A percentile compares a stretch with the other conserved stretches of the same genome.
phyloP scores from a whole-genome alignment of 1,140 invertebrate genomes.

The Macrotrachela quadricornifera region DNA sequence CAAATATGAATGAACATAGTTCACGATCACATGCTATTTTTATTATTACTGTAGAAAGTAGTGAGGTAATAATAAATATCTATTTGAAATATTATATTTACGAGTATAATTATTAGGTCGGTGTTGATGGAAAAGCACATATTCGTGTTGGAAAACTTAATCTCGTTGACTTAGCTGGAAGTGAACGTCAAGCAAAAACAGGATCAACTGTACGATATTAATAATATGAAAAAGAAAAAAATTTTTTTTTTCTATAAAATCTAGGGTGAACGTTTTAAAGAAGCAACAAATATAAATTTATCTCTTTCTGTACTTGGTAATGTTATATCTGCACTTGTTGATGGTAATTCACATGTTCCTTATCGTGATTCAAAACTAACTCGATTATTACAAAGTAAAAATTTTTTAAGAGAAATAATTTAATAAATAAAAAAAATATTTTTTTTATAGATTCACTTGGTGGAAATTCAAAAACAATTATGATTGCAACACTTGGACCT shows the following conservation, averaged over 20 bases:
- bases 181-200: slow-evolving; percentile 86
- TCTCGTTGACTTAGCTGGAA: slow-evolving; percentile 90
- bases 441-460: slow-evolving; percentile 19
- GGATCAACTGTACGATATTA: slow-evolving; percentile 15
- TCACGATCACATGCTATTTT: slow-evolving; percentile 95
- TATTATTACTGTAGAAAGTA: slow-evolving; percentile 67
- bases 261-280: slow-evolving; percentile 62
- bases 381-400: slow-evolving; percentile 21
- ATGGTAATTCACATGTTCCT: slow-evolving; percentile 20
- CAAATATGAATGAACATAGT: slow-evolving; percentile 99
- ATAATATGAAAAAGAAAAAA: not conserved
- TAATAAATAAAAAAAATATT: too few species aligned
- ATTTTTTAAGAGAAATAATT: too few species aligned
- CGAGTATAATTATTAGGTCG: too few species aligned
- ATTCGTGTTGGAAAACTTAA: slow-evolving; percentile 54
- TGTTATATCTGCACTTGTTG: slow-evolving; percentile 72
- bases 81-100: too few species aligned
- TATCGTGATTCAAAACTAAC: slow-evolving; percentile 31
- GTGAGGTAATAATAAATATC: slow-evolving; percentile 13
- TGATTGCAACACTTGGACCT: slow-evolving; percentile 30
- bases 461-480: slow-evolving; percentile 31
- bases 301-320: slow-evolving; percentile 77
- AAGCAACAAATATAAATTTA: slow-evolving; percentile 83
- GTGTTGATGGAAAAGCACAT: slow-evolving; percentile 16
- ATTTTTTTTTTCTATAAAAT: slow-evolving; percentile 14